These are phyloP conservation scores for Eurois occulta DNA, from an alignment of 2,888 invertebrate species.

Conservation along the genomic window DNA sequence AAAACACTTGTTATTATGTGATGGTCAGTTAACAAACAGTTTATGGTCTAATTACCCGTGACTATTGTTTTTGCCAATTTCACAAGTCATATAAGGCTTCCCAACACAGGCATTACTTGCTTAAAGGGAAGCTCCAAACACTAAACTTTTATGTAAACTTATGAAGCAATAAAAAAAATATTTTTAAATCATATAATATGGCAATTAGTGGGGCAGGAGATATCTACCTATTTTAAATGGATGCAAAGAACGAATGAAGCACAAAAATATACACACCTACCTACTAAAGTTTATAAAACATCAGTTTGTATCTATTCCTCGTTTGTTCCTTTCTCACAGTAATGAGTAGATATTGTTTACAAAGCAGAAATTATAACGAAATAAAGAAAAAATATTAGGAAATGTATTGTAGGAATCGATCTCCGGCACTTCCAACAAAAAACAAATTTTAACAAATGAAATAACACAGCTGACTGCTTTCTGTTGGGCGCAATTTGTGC, in stretches of 20 bases:
- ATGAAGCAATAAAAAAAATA: no score
- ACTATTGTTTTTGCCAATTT: constrained; percentile 37
- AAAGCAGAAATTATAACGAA: constrained; percentile 14
- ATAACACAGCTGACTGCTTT: constrained; percentile 1
- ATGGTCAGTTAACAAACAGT: constrained; percentile 42
- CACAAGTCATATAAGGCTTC: constrained; percentile 19
- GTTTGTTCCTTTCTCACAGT: neutral
- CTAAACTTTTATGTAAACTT: no score
- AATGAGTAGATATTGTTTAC: constrained; percentile 27
- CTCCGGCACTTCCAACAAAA: neutral
- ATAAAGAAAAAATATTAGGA: neutral
- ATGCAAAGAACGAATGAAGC: constrained; percentile 16
- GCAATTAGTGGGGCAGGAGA: neutral
- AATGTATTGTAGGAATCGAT: constrained; percentile 10
- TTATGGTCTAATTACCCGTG: constrained; percentile 40
- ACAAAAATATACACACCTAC: constrained; percentile 3
- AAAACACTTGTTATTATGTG: constrained; percentile 30
- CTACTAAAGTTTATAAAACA: neutral
- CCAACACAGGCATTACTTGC: no score
- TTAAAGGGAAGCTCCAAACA: no score
- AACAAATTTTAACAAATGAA: neutral
- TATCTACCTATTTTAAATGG: neutral
- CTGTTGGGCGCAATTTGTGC: neutral
- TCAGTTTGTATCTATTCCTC: neutral
- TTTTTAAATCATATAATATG: constrained; percentile 22